These are phyloP conservation scores for human DNA, from an alignment of 2,113 vertebrate genomes.

Conservation along the genomic window GRCh38 chrX:99962001-99962500, in stretches of 20 bases:
- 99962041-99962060: background rate
- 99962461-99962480: background rate
- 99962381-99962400: background rate
- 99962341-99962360: background rate
- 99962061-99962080: background rate
- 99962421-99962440: background rate
- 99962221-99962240: background rate
- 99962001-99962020: background rate
- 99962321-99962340: background rate
- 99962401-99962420: background rate
- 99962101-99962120: background rate
- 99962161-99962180: background rate
- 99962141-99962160: conserved; percentile 20
- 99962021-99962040: background rate
- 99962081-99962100: background rate
- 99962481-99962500: background rate
- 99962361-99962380: background rate
- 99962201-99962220: background rate
- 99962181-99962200: background rate
- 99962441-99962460: background rate
- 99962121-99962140: background rate
- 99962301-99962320: background rate
- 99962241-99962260: background rate
- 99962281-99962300: background rate
- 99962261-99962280: background rate